A percentile compares a stretch with the other conserved stretches of the same genome.
phyloP scores from a whole-genome alignment of 92 coral and sea anemone genomes.

The Epizoanthus fatuus region DNA sequence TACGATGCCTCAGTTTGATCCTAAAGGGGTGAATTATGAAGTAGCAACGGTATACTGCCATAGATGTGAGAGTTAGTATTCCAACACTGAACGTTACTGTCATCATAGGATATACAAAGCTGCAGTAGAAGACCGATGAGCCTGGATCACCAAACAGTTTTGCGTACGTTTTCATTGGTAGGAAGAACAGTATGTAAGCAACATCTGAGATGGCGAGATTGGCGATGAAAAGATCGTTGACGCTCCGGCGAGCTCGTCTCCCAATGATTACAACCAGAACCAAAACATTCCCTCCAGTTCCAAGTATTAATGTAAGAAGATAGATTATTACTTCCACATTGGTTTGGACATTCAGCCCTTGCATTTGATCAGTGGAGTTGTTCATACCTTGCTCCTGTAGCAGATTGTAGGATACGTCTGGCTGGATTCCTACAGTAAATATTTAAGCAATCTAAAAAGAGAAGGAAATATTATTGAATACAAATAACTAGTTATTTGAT shows the following conservation, averaged over 20 bases:
- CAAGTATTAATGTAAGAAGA: not conserved
- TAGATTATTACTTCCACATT: not conserved
- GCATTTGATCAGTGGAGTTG: slow-evolving; percentile 10
- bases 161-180: not conserved
- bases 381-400: slow-evolving; percentile 19
- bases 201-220: slow-evolving; percentile 40
- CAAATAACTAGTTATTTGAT: no score
- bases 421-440: no score
- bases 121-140: not conserved
- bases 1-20: slow-evolving; percentile 10
- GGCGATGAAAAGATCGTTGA: slow-evolving; percentile 22
- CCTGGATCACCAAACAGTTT: slow-evolving; percentile 1
- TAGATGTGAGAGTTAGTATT: slow-evolving; percentile 9
- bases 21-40: slow-evolving; percentile 24
- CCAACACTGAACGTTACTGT: slow-evolving; percentile 29
- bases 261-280: slow-evolving; percentile 19
- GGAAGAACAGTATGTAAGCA: not conserved
- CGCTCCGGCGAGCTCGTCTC: not conserved
- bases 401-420: not conserved
- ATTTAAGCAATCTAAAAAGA: no score
- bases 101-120: slow-evolving; percentile 18
- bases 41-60: slow-evolving; percentile 35
- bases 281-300: slow-evolving; percentile 13
- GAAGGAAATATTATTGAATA: no score
- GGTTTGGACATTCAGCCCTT: not conserved